These are phyloP conservation scores for Ophraella communa DNA, from an alignment of 2,888 invertebrate species.

Conservation along the genomic window DNA sequence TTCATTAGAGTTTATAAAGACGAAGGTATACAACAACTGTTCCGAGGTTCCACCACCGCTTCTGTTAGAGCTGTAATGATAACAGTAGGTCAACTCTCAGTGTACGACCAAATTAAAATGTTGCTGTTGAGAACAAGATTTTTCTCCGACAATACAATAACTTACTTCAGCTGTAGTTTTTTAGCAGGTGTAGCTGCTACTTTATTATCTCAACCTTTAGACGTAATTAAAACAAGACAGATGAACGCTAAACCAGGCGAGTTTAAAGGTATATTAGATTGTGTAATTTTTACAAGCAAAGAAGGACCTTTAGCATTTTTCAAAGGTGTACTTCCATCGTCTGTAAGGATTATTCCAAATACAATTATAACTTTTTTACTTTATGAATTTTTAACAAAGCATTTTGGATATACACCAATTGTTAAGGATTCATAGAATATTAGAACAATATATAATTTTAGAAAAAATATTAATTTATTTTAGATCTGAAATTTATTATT, in stretches of 20 bases:
- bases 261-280: constrained; percentile 74
- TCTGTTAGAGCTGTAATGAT: constrained; percentile 89
- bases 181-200: constrained; percentile 86
- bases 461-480: not conserved
- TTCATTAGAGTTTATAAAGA: constrained; percentile 77
- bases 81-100: constrained; percentile 83
- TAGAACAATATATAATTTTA: not conserved
- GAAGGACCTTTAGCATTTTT: constrained; percentile 91
- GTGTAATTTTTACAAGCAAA: constrained; percentile 81
- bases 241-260: constrained; percentile 97
- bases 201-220: constrained; percentile 92
- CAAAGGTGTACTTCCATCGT: constrained; percentile 95
- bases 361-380: constrained; percentile 95
- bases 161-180: constrained; percentile 86
- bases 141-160: constrained; percentile 59
- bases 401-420: constrained; percentile 66
- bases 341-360: constrained; percentile 93
- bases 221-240: constrained; percentile 94
- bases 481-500: too few species aligned
- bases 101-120: constrained; percentile 92
- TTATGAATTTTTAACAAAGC: constrained; percentile 88
- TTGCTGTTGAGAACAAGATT: constrained; percentile 13
- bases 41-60: constrained; percentile 90
- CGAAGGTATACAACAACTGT: constrained; percentile 82
- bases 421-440: not conserved